Evolutionary conservation across 2,113 vertebrate species (phyloP), one percentile per base, ranked within the genome.

Genomic region (Syngnathus typhle): DNA sequence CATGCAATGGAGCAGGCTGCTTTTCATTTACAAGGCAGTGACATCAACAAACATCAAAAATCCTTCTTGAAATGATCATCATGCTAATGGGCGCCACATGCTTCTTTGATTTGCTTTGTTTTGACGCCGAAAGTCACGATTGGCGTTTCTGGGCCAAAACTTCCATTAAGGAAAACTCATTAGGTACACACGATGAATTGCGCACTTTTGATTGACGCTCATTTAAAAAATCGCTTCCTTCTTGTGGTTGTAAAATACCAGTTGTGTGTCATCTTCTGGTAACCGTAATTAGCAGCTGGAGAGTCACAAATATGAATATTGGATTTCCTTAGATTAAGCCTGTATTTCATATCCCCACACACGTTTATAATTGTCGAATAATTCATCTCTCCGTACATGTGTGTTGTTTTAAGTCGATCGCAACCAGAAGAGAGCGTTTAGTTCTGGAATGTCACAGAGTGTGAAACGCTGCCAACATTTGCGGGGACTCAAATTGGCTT

Each of bases 51-150:
- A 61, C 60, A n/a, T 61, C 38, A 43, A 62, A 32, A n/a, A 43
- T 62, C 39, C 59, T 43, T 62, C 60, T 43, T 43, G 18, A 62
- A 62, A 44, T 43, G 44, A 62, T 43, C 38, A 15, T 21, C 19
- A 41, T 15, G 38, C 12, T 62, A 44, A 62, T 62, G 19, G 11
- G 23, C 6, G n/a, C 39, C 60, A 62, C 60, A 62, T 62, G 39
- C 21, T 23, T 62, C n/a, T 58, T 58, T 62, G 60, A 62, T 43
- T 58, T 62, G 39, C 12, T n/a, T 62, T 43, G 39, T 62, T 62
- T 62, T 41, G 60, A 43, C 39, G 6, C 0, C n/a, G 6, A 61
- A 7, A 44, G 39, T 62, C 60, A 23, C n/a, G 11, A 43, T 43
- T 12, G 18, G 5, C 5, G 21, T 27, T 27, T 55, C 21, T 55